A percentile compares a stretch with the other conserved stretches of the same genome.
phyloP scores from a whole-genome alignment of 2,888 invertebrate genomes.

The Chelonus formosanus region DNA sequence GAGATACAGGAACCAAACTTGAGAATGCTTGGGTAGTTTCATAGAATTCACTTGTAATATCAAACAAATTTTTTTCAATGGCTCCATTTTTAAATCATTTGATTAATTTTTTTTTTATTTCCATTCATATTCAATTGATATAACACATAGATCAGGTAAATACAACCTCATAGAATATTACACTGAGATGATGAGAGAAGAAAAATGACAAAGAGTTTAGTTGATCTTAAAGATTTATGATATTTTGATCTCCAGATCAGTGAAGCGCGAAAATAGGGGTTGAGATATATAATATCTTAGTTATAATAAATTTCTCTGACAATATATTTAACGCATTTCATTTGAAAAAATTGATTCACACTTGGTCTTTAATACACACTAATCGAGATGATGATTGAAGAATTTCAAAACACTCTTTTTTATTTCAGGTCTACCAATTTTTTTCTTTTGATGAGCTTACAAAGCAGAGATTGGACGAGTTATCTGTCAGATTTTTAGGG shows the following conservation, averaged over 20 bases:
- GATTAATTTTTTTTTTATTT: no score
- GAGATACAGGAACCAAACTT: neutral
- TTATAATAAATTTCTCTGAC: no score
- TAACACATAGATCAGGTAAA: no score
- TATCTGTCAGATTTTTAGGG: conserved; percentile 29
- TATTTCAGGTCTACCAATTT: conserved; percentile 6
- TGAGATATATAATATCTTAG: no score
- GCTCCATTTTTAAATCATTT: no score
- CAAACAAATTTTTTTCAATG: conserved; percentile 11
- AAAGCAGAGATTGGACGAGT: conserved; percentile 19
- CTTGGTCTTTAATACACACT: conserved; percentile 5
- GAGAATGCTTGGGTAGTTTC: no score
- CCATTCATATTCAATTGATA: no score
- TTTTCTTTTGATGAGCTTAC: conserved; percentile 26
- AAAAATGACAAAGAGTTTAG: neutral
- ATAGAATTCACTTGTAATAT: neutral
- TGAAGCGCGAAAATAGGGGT: conserved; percentile 38
- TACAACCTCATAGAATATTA: no score
- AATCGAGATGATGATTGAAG: conserved; percentile 26
- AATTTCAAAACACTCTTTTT: conserved; percentile 2
- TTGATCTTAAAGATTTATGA: conserved; percentile 42
- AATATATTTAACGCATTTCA: no score
- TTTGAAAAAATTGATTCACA: neutral
- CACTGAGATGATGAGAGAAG: no score
- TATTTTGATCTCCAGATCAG: conserved; percentile 44